Evolutionary conservation across 2,888 invertebrate species (phyloP), one percentile per base, ranked within the genome.

Genomic region (Volucella inflata): DNA sequence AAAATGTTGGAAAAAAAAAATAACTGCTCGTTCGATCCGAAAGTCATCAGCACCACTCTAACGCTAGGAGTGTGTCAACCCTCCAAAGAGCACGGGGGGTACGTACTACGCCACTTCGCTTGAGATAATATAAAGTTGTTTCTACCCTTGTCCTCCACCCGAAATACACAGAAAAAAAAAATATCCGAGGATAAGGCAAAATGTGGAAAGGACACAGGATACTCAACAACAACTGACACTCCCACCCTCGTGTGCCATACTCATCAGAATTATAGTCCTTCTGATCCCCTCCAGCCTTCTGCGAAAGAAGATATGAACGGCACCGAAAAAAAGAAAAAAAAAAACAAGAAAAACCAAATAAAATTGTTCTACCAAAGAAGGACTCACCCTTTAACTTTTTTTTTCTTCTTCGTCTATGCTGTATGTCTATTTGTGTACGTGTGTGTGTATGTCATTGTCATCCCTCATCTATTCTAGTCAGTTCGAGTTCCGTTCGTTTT

Each of bases 151-250:
- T 81, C 85, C 76, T 62, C 76, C 62, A 36, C 51, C 44, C 53
- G 17, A 75, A 65, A 79, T 75, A 75, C 65, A 65, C 75, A 70
- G 59, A 21, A 55, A 38, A 53, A 21, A 50, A 36, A 62, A 11
- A 70, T 42, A 67, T 12, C 12, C 40, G 36, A 60, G 51, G 53
- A 21, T 55, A 40, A 67, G 55, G 84, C 80, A 72, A 85, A 85
- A 85, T 85, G 84, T 76, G 77, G 76, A 85, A 85, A 85, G 85
- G 85, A 85, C 85, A 85, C 85, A 81, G 85, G 81, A 85, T 81
- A 85, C 85, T 85, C 81, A 81, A 85, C 85, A 85, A 85, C 85
- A 85, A 85, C 85, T 85, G 85, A 85, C 81, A 85, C 85, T 85
- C 85, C 85, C 72, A 81, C 85, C 81, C 81, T 81, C 59, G 81